Evolutionary conservation across 2,797 vertebrate genomes (phyloP).

Genomic region (Mastacembelus armatus): DNA sequence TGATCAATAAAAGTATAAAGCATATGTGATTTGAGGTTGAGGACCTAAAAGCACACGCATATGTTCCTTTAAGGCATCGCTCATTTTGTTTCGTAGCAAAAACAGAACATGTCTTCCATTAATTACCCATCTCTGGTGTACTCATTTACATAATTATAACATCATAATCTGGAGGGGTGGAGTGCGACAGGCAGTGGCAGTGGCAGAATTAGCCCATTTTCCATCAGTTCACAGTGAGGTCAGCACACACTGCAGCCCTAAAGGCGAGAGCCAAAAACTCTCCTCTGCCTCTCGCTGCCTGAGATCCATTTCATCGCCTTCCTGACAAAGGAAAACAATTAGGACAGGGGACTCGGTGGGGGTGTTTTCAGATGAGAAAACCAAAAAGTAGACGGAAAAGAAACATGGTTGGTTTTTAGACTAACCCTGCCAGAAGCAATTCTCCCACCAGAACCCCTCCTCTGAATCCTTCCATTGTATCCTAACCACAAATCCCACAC

Average conservation of each 20-base stretch:
- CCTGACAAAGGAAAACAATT: constrained; percentile 75
- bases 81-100: constrained; percentile 44
- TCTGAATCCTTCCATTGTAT: constrained; percentile 76
- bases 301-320: constrained; percentile 67
- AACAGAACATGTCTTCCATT: constrained; percentile 54
- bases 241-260: constrained; percentile 65
- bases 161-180: constrained; percentile 64
- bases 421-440: constrained; percentile 49
- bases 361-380: constrained; percentile 65
- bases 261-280: constrained; percentile 56
- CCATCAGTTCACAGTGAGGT: constrained; percentile 77
- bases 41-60: constrained; percentile 9
- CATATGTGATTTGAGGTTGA: neutral
- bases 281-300: constrained; percentile 55
- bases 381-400: constrained; percentile 55
- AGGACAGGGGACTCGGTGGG: constrained; percentile 55
- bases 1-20: neutral
- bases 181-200: constrained; percentile 54
- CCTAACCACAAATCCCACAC: constrained; percentile 75
- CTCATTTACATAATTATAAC: constrained; percentile 73
- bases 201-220: constrained; percentile 65
- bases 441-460: constrained; percentile 60
- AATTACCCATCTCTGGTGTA: constrained; percentile 55
- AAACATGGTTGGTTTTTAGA: constrained; percentile 59
- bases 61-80: neutral